Conservation (phyloP, 2,113 vertebrate genomes). For the Canis aureus region DNA sequence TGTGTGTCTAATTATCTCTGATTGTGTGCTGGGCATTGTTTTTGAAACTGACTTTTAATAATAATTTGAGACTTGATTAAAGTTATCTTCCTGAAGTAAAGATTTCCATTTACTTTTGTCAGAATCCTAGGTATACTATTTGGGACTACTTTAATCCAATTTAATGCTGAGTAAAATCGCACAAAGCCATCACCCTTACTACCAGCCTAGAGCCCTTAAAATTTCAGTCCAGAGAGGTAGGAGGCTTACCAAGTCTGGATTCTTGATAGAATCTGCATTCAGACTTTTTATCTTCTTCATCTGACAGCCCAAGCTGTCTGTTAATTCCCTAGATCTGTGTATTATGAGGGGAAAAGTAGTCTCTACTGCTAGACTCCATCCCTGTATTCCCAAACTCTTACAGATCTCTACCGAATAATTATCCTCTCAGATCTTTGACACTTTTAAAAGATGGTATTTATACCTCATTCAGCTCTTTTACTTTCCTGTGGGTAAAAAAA, state of each 20-base stretch:
- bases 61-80: background rate
- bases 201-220: background rate
- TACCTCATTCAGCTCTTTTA: background rate
- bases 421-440: background rate
- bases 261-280: background rate
- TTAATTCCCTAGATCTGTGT: background rate
- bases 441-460: conserved; percentile 9
- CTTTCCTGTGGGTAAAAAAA: background rate
- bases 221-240: background rate
- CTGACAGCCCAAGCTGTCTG: background rate
- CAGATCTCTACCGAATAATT: background rate
- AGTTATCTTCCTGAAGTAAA: background rate
- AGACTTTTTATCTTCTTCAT: background rate
- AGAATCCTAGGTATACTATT: background rate
- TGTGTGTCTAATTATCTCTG: background rate
- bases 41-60: background rate
- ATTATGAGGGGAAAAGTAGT: background rate
- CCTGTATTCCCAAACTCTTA: background rate
- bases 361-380: background rate
- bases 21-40: background rate
- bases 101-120: conserved; percentile 1
- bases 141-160: background rate
- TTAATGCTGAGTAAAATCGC: background rate
- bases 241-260: background rate
- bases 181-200: background rate